Percentiles rank a stretch among this genome's conserved stretches.
Conservation (phyloP, 2,888 invertebrate species). For the Catocala fraxini region DNA sequence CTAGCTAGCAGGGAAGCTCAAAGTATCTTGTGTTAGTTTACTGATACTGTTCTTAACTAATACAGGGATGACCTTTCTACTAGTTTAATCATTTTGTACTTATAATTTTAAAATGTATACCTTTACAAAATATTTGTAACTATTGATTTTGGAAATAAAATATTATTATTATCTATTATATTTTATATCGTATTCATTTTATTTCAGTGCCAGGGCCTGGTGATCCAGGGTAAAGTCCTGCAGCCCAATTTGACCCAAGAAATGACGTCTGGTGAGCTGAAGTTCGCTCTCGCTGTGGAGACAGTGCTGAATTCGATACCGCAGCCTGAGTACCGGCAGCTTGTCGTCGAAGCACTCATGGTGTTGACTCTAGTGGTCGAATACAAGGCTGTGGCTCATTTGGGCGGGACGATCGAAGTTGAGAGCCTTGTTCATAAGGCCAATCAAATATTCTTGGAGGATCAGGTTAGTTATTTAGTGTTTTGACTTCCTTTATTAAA, state of each 20-base stretch:
- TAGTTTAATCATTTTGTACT: no score
- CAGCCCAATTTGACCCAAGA: constrained; percentile 98
- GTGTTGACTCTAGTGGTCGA: constrained; percentile 97
- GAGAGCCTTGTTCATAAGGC: constrained; percentile 98
- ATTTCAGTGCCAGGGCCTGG: constrained; percentile 94
- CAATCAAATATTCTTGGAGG: constrained; percentile 97
- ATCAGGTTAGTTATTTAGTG: constrained; percentile 90
- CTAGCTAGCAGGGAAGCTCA: no score
- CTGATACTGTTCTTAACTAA: no score
- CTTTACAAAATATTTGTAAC: no score
- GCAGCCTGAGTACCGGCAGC: constrained; percentile 98
- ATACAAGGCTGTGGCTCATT: constrained; percentile 92
- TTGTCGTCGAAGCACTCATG: constrained; percentile 99
- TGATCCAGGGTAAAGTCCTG: constrained; percentile 96
- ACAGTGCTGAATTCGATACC: constrained; percentile 98
- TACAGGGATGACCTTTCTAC: no score
- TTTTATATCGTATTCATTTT: not conserved
- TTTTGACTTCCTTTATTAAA: no score
- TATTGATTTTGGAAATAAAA: no score
- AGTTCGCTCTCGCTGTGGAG: constrained; percentile 99
- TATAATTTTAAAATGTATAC: no score
- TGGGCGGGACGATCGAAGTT: constrained; percentile 94
- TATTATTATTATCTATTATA: no score
- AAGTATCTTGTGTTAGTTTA: no score
- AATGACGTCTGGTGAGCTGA: constrained; percentile 99